Evolutionary conservation across 2,113 vertebrate species (phyloP).

Genomic region (Oncorhynchus nerka): DNA sequence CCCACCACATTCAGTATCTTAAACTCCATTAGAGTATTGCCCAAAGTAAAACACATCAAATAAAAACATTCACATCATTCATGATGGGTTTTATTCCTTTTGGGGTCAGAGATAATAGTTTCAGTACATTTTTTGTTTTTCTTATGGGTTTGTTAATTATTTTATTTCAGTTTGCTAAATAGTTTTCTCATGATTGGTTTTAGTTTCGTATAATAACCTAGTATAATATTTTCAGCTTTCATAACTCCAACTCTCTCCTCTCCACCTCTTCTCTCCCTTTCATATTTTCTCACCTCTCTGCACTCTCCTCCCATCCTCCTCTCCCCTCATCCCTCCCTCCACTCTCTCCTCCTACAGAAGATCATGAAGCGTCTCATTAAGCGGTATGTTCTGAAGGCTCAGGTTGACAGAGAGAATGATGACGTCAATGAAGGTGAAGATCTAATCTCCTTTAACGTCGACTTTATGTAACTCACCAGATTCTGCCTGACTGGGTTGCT

Average conservation of each 20-base stretch:
- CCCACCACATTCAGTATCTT: too few species aligned
- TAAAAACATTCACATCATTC: too few species aligned
- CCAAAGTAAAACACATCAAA: too few species aligned
- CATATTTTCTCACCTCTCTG: not conserved
- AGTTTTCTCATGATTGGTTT: too few species aligned
- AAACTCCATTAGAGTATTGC: too few species aligned
- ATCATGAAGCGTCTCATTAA: constrained; percentile 71
- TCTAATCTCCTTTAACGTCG: constrained; percentile 10
- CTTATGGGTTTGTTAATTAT: too few species aligned
- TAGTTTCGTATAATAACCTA: too few species aligned
- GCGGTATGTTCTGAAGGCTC: constrained; percentile 47
- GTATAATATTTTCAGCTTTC: not conserved
- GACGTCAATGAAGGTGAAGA: constrained; percentile 96
- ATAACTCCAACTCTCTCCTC: not conserved
- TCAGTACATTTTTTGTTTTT: too few species aligned
- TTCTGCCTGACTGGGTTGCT: not conserved
- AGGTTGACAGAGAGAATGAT: constrained; percentile 54
- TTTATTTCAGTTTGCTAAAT: not conserved
- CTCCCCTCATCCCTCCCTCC: not conserved
- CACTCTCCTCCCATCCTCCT: not conserved
- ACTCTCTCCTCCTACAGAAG: constrained; percentile 76
- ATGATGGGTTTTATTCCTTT: too few species aligned
- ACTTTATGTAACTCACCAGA: not conserved
- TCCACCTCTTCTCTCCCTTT: not conserved
- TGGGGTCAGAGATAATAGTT: too few species aligned